Base-by-base conservation (phyloP, 2,888 invertebrate species). In the Galeruca laticollis region DNA sequence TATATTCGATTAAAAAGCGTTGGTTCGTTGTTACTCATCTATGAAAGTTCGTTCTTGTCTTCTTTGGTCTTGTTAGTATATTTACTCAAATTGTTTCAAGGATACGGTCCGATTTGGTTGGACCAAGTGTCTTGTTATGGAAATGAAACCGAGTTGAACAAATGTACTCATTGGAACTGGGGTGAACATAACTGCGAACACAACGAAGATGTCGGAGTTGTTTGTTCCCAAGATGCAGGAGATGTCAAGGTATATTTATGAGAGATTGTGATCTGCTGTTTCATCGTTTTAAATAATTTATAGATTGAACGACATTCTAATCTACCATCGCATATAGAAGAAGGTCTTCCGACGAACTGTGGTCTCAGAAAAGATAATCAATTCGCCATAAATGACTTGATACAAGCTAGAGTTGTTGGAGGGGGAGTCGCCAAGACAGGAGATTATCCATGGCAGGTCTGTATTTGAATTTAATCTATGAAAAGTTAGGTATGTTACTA, bases 371-470 rank as follows among this genome's bases (percentile, higher is more conserved):
- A 84, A 54, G 86, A 88, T 74, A 87, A 87, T 75, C 84, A 86
- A 49, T 86, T 87, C 67, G 75, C 80, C 15, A 57, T 75, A 20
- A 73, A 81, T 15, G 87, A 87, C 71, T 85, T 84, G 33, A 85
- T 88, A 26, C 86, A 88, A 37, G 87, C 88, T 67, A 87, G 90
- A 78, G 90, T 93, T 1, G 88, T 93, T 3, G 87, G 88, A 68
- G 92, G 92, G 4, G 87, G 88, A 21, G 81, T 88, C 11, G 90
- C 92, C 0, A 86, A 86, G 9, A 87, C 87, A 35, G 93, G 93
- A 2, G 89, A 90, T 15, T 91, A 92, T 84, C 93, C 93, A 2
- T 94, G 93, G 93, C 92, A 92, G 87, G 92, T 91, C 82, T 77
- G 74, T 35, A 60, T 20, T 10, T n/a, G 2, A 15, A 6, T 9